A percentile compares a stretch with the other conserved stretches of the same genome.
Evolutionary conservation across 2,888 invertebrate genomes (phyloP).

Genomic region (Dasysyrphus albostriatus): DNA sequence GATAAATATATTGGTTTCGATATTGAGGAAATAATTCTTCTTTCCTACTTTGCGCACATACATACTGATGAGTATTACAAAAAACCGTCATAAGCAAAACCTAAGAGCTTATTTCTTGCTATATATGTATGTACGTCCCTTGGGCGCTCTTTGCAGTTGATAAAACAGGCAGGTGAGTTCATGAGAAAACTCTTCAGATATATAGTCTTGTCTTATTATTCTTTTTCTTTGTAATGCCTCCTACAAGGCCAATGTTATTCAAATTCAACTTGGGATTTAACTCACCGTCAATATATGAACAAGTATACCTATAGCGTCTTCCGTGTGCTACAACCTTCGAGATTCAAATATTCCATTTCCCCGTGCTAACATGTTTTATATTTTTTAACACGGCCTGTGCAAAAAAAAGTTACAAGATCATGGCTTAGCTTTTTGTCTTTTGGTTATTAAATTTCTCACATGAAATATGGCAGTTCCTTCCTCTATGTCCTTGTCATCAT

Average conservation of each 20-base stretch:
- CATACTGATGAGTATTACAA: background rate
- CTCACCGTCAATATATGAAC: background rate
- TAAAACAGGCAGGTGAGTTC: conserved; percentile 17
- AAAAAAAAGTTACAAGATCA: conserved; percentile 23
- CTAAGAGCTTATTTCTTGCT: background rate
- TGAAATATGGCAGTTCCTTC: conserved; percentile 29
- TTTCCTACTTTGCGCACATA: background rate
- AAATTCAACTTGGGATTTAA: conserved; percentile 28
- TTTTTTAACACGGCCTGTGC: background rate
- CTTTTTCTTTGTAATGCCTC: conserved; percentile 1
- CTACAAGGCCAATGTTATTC: conserved; percentile 23
- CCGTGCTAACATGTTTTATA: background rate
- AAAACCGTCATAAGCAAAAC: conserved; percentile 10
- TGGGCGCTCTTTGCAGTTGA: background rate
- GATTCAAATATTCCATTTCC: conserved; percentile 27
- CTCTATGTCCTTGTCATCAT: conserved; percentile 18
- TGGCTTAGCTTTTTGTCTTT: conserved; percentile 12
- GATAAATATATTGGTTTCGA: conserved; percentile 18
- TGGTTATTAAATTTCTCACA: conserved; percentile 33
- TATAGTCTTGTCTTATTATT: conserved; percentile 17
- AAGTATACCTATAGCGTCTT: background rate
- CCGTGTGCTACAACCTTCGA: conserved; percentile 3
- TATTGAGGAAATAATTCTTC: conserved; percentile 6
- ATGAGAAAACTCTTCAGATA: conserved; percentile 9
- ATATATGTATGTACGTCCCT: background rate